A percentile compares a stretch with the other conserved stretches of the same genome.
Evolutionary conservation across 2,113 vertebrate species (phyloP).

Genomic region (Hoplias malabaricus): DNA sequence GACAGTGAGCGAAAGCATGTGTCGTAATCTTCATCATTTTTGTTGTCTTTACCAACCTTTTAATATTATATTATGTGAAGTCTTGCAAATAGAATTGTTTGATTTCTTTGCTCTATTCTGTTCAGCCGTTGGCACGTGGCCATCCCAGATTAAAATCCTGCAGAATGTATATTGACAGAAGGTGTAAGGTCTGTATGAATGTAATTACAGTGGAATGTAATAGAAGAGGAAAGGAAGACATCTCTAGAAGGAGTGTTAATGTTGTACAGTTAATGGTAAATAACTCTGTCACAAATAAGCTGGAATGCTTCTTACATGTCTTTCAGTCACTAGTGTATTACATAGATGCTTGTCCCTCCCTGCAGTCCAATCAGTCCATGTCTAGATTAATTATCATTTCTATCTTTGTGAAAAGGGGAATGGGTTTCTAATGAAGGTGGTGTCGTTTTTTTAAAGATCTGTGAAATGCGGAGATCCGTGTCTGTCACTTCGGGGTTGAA

Average conservation of each 20-base stretch:
- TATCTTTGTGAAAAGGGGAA: neutral
- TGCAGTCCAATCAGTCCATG: neutral
- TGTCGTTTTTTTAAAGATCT: neutral
- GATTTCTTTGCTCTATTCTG: too few relatives aligned
- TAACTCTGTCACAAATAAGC: constrained; percentile 1
- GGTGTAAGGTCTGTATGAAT: constrained; percentile 24
- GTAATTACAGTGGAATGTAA: neutral
- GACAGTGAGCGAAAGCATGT: neutral
- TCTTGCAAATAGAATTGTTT: too few relatives aligned
- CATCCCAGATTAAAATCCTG: too few relatives aligned
- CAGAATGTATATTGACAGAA: constrained; percentile 10
- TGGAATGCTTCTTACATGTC: neutral
- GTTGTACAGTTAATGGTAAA: too few relatives aligned
- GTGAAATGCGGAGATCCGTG: neutral
- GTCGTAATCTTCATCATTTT: neutral
- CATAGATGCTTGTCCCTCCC: neutral
- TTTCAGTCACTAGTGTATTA: neutral
- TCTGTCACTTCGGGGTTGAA: neutral
- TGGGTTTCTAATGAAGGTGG: neutral
- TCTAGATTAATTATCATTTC: neutral
- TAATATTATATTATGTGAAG: neutral
- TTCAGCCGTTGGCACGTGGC: too few relatives aligned
- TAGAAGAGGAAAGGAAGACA: neutral
- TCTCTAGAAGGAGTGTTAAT: too few relatives aligned
- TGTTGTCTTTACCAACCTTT: neutral